These are phyloP conservation scores for Alviniconcha strummeri DNA, from an alignment of 2,888 invertebrate species.

Conservation along the genomic window DNA sequence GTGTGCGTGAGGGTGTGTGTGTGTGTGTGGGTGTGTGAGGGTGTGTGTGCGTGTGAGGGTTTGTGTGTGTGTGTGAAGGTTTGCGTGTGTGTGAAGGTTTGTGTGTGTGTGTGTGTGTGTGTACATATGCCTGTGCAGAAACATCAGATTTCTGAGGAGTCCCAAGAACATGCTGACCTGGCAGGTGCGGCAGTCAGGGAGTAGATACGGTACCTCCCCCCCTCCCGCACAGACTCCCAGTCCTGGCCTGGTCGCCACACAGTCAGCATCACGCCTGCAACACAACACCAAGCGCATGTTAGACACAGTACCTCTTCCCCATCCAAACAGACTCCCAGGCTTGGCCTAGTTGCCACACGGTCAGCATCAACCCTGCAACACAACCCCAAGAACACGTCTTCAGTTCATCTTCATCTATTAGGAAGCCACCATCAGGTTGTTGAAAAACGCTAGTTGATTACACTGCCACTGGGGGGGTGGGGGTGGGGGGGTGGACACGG, in stretches of 20 bases:
- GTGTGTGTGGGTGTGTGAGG: not conserved
- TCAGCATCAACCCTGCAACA: too few species aligned
- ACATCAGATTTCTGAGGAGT: too few species aligned
- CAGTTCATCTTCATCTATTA: too few species aligned
- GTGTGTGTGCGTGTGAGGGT: not conserved
- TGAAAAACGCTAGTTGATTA: too few species aligned
- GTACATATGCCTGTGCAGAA: not conserved
- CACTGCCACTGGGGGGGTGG: too few species aligned
- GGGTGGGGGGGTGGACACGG: too few species aligned
- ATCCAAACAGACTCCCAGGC: slow-evolving; percentile 74
- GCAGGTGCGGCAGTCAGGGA: slow-evolving; percentile 77
- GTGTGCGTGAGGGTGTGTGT: too few species aligned
- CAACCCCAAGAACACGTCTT: too few species aligned
- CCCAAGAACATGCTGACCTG: slow-evolving; percentile 46
- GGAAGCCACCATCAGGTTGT: too few species aligned
- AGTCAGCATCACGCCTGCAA: slow-evolving; percentile 77
- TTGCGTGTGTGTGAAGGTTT: not conserved
- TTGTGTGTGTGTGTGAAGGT: not conserved
- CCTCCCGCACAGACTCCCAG: slow-evolving; percentile 77
- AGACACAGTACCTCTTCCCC: slow-evolving; percentile 78
- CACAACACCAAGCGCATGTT: slow-evolving; percentile 43
- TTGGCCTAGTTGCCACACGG: not conserved
- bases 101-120: slow-evolving; percentile 4
- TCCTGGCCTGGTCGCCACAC: slow-evolving; percentile 84
- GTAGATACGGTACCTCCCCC: slow-evolving; percentile 78